Percentiles rank a stretch among this genome's conserved stretches.
phyloP scores from a whole-genome alignment of 2,888 invertebrate species.

The Drosophila greeni region DNA sequence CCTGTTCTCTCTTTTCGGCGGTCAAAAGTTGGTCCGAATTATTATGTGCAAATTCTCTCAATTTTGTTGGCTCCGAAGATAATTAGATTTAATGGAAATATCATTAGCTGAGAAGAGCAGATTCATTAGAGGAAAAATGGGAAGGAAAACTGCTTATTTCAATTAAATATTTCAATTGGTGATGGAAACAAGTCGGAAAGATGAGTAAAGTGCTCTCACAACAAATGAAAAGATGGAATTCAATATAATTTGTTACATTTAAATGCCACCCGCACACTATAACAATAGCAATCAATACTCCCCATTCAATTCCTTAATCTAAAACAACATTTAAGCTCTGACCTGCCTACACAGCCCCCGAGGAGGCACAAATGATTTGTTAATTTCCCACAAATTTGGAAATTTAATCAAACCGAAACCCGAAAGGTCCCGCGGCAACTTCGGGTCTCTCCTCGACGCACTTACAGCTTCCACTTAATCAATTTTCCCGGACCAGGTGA shows the following conservation, averaged over 20 bases:
- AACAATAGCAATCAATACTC: background rate
- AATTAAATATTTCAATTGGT: too few relatives aligned
- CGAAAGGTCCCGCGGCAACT: constrained; percentile 4
- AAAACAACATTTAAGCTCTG: constrained; percentile 7
- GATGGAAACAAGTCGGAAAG: background rate
- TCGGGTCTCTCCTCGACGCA: background rate
- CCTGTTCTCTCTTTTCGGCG: constrained; percentile 10
- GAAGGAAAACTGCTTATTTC: background rate
- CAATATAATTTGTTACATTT: background rate
- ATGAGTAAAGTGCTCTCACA: background rate
- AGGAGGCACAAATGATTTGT: constrained; percentile 21
- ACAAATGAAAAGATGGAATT: background rate
- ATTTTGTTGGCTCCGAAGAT: constrained; percentile 8
- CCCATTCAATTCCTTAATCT: background rate
- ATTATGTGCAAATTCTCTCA: constrained; percentile 17
- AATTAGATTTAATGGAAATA: constrained; percentile 24
- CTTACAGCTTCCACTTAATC: constrained; percentile 23
- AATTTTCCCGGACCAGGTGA: constrained; percentile 28
- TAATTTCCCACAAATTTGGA: constrained; percentile 19
- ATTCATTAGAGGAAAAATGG: background rate
- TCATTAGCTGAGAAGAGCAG: background rate
- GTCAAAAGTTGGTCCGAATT: constrained; percentile 31
- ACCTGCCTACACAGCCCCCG: constrained; percentile 1
- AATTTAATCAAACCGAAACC: constrained; percentile 24
- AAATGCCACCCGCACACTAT: background rate